A percentile compares a stretch with the other conserved stretches of the same genome.
phyloP scores from a whole-genome alignment of 2,888 invertebrate genomes.

The Zaprionus obscuricornis region DNA sequence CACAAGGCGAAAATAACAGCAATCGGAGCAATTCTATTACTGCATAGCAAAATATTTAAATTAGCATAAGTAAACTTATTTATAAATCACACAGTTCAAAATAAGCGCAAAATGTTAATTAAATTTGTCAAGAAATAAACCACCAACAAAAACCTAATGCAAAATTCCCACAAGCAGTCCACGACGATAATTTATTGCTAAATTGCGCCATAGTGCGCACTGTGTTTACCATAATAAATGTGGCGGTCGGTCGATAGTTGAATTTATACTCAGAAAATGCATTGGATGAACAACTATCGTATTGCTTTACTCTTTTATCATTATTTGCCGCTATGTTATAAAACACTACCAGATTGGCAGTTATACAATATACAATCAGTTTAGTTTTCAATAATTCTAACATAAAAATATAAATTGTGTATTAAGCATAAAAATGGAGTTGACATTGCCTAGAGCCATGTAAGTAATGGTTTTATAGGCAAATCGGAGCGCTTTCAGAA shows the following conservation, averaged over 20 bases:
- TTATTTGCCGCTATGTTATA: constrained; percentile 3
- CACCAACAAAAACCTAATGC: too few species aligned
- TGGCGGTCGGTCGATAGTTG: too few species aligned
- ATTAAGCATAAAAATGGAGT: constrained; percentile 23
- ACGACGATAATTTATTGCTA: too few species aligned
- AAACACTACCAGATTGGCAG: constrained; percentile 4
- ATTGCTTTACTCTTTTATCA: constrained; percentile 19
- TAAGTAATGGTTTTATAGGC: constrained; percentile 27
- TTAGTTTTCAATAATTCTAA: constrained; percentile 28
- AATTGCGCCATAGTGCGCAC: too few species aligned
- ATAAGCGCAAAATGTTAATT: too few species aligned
- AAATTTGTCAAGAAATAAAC: too few species aligned
- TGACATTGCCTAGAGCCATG: constrained; percentile 10
- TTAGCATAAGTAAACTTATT: constrained; percentile 1
- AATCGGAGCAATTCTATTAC: constrained; percentile 68
- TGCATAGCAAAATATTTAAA: constrained; percentile 35
- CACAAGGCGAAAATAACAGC: constrained; percentile 16
- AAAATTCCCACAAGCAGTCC: too few species aligned
- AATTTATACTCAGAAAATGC: too few species aligned
- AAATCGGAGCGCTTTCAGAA: too few species aligned
- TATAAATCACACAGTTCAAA: constrained; percentile 15
- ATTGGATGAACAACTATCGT: background rate
- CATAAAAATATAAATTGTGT: constrained; percentile 39
- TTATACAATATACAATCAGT: constrained; percentile 27
- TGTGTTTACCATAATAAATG: too few species aligned